phyloP scores from a whole-genome alignment of 2,888 invertebrate species.

The Dryocosmus kuriphilus region DNA sequence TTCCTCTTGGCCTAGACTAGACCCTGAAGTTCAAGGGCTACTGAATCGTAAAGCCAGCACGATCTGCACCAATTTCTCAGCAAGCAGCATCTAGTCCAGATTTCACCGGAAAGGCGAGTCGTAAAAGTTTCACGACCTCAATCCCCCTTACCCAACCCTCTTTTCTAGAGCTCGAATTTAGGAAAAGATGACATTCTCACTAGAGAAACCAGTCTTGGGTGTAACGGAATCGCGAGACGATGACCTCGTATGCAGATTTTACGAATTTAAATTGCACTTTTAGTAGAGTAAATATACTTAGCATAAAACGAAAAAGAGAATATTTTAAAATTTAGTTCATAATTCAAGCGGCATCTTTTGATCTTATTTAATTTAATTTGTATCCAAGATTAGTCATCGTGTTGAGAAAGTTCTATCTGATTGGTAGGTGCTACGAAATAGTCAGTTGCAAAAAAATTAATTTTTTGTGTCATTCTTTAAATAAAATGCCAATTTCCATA shows the following conservation, averaged over 20 bases:
- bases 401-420: too few species aligned
- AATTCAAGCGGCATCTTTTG: conserved; percentile 36
- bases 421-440: too few species aligned
- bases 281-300: background rate
- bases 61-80: conserved; percentile 43
- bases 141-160: background rate
- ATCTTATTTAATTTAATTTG: conserved; percentile 39
- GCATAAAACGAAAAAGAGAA: background rate
- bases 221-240: conserved; percentile 29
- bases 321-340: conserved; percentile 43
- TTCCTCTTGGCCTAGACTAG: conserved; percentile 54
- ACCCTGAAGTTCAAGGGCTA: conserved; percentile 15
- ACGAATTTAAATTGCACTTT: conserved; percentile 1
- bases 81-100: conserved; percentile 28
- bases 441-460: too few species aligned
- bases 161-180: conserved; percentile 6
- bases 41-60: conserved; percentile 24
- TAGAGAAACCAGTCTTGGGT: conserved; percentile 12
- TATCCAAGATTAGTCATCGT: too few species aligned
- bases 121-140: conserved; percentile 54
- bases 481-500: too few species aligned
- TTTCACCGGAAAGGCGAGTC: conserved; percentile 53
- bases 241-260: conserved; percentile 10
- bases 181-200: conserved; percentile 19
- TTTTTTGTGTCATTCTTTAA: too few species aligned